Evolutionary conservation across 1,140 invertebrate species (phyloP).

Genomic region (Papilio dardanus): DNA sequence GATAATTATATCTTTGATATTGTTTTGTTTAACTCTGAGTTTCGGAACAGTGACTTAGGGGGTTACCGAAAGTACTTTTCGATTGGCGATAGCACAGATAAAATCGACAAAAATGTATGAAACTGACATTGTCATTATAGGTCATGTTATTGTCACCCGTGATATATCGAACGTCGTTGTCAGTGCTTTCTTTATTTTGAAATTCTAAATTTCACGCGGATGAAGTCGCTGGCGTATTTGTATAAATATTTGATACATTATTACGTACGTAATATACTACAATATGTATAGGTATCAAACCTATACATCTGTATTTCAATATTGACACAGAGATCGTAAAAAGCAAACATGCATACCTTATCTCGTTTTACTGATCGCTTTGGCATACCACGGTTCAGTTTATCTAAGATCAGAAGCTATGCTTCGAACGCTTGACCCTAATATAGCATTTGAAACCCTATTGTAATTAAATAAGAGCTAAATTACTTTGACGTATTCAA

Average conservation of each 20-base stretch:
- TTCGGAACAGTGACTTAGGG: too few relatives aligned
- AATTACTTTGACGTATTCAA: background rate
- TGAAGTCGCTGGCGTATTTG: too few relatives aligned
- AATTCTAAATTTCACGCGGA: too few relatives aligned
- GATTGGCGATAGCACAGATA: too few relatives aligned
- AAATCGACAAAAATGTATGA: too few relatives aligned
- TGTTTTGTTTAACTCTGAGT: too few relatives aligned
- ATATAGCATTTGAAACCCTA: background rate
- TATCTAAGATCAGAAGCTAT: slow-evolving; percentile 33
- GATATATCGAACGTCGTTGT: too few relatives aligned
- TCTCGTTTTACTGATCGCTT: slow-evolving; percentile 37
- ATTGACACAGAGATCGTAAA: slow-evolving; percentile 34
- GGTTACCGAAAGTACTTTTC: too few relatives aligned
- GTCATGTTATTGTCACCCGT: too few relatives aligned
- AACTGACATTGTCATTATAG: background rate
- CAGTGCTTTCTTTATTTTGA: too few relatives aligned
- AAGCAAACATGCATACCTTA: slow-evolving; percentile 33
- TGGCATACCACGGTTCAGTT: slow-evolving; percentile 34
- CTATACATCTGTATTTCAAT: slow-evolving; percentile 30
- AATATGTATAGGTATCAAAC: background rate
- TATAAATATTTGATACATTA: background rate
- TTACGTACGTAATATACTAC: too few relatives aligned
- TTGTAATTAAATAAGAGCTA: background rate
- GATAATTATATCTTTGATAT: too few relatives aligned
- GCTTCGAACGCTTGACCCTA: slow-evolving; percentile 19